Percentiles rank a stretch among this genome's conserved stretches.
These are phyloP conservation scores for Agriopis marginaria DNA, from an alignment of 2,888 invertebrate species.

Conservation along the genomic window DNA sequence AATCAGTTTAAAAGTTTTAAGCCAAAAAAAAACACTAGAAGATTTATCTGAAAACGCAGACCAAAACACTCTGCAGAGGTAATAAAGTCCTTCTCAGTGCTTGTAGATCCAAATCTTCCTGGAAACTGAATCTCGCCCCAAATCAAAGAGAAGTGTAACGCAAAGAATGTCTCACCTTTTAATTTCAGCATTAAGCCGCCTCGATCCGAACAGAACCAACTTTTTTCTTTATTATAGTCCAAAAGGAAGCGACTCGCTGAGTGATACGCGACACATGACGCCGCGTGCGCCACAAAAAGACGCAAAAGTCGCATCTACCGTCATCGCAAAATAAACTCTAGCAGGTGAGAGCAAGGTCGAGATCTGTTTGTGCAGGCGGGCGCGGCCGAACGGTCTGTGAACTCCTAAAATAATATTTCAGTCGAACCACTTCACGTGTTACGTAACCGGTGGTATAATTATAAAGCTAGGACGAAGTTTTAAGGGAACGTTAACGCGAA, in stretches of 20 bases:
- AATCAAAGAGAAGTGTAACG: conserved; percentile 32
- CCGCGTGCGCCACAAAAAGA: conserved; percentile 57
- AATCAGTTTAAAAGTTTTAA: too few relatives aligned
- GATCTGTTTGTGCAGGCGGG: conserved; percentile 51
- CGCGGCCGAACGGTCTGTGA: conserved; percentile 72
- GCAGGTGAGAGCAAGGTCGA: conserved; percentile 62
- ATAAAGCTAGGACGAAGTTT: conserved; percentile 75
- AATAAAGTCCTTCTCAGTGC: not conserved
- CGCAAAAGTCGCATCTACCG: conserved; percentile 53
- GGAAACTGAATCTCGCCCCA: conserved; percentile 17
- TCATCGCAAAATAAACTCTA: conserved; percentile 70
- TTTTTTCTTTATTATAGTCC: conserved; percentile 77
- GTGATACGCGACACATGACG: conserved; percentile 85
- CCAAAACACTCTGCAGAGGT: not conserved
- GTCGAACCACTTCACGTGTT: conserved; percentile 79
- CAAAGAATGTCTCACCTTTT: conserved; percentile 56
- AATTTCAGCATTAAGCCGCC: conserved; percentile 60
- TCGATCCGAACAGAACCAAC: conserved; percentile 53
- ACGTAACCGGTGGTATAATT: conserved; percentile 82
- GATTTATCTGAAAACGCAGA: not conserved
- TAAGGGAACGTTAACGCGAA: conserved; percentile 67
- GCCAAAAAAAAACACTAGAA: too few relatives aligned
- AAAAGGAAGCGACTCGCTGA: conserved; percentile 82
- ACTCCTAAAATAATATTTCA: conserved; percentile 86
- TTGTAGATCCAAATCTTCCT: conserved; percentile 9